These are phyloP conservation scores for Varroa destructor DNA, from an alignment of 1,140 invertebrate species.

Conservation along the genomic window DNA sequence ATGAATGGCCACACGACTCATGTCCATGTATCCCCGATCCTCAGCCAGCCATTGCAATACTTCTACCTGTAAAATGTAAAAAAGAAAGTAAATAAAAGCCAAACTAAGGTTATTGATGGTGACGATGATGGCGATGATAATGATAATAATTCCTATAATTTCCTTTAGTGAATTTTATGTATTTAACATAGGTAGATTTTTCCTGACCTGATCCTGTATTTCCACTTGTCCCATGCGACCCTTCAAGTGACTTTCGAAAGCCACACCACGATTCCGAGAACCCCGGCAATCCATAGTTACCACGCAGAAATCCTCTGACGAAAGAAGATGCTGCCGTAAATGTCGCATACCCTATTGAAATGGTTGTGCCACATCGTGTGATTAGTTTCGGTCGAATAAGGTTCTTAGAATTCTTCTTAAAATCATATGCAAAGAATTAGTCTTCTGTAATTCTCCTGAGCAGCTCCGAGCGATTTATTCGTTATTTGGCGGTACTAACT, in stretches of 20 bases:
- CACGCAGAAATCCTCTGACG: conserved; percentile 90
- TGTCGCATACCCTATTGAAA: conserved; percentile 62
- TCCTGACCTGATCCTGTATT: conserved; percentile 46
- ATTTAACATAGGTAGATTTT: background rate
- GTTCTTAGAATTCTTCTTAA: too few relatives aligned
- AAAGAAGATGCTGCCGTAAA: conserved; percentile 80
- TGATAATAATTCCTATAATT: background rate
- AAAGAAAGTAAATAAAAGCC: background rate
- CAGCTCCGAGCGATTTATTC: background rate
- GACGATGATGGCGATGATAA: too few relatives aligned
- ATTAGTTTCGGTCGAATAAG: too few relatives aligned
- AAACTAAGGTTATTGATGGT: too few relatives aligned
- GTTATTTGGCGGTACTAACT: background rate
- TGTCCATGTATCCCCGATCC: conserved; percentile 71
- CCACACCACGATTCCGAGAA: conserved; percentile 74
- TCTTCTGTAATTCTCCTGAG: background rate
- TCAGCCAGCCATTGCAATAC: conserved; percentile 73
- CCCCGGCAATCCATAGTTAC: conserved; percentile 87
- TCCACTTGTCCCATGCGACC: conserved; percentile 55
- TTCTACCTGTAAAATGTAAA: conserved; percentile 51
- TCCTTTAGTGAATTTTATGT: background rate
- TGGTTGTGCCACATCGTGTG: too few relatives aligned
- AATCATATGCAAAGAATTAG: conserved; percentile 4
- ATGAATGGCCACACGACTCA: conserved; percentile 79
- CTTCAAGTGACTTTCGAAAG: conserved; percentile 78